Evolutionary conservation across 2,113 vertebrate species (phyloP).

Genomic region (Platysternon megacephalum): DNA sequence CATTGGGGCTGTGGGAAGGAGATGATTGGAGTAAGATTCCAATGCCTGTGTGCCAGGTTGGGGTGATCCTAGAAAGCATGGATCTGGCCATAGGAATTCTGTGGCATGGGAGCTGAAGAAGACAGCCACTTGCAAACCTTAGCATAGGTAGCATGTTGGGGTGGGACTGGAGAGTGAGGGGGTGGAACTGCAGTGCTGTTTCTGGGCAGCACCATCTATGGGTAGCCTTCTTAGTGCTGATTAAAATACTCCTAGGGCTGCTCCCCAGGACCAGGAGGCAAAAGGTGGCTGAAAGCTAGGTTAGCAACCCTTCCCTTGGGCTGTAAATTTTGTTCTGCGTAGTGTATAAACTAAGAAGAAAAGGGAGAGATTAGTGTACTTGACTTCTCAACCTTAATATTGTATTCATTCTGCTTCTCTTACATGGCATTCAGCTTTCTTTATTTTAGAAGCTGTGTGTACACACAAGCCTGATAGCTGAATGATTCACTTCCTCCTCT

Average conservation of each 20-base stretch:
- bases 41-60: background rate
- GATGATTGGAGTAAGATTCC: background rate
- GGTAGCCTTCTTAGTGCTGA: background rate
- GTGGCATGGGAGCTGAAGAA: background rate
- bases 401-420: background rate
- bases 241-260: background rate
- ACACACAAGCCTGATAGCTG: background rate
- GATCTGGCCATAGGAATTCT: background rate
- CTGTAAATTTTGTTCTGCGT: background rate
- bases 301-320: rapidly evolving
- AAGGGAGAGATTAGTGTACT: rapidly evolving
- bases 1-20: background rate
- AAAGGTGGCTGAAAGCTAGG: background rate
- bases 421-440: rapidly evolving
- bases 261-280: background rate
- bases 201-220: rapidly evolving
- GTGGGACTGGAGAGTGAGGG: background rate
- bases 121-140: background rate
- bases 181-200: background rate
- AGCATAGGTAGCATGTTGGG: background rate
- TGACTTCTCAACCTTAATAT: background rate
- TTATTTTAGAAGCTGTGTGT: constrained; percentile 18
- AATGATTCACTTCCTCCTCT: constrained; percentile 5
- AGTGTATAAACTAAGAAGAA: background rate
- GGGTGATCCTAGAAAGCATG: background rate